Base-by-base conservation (phyloP, 2,888 invertebrate species). In the Zaprionus lineosus region DNA sequence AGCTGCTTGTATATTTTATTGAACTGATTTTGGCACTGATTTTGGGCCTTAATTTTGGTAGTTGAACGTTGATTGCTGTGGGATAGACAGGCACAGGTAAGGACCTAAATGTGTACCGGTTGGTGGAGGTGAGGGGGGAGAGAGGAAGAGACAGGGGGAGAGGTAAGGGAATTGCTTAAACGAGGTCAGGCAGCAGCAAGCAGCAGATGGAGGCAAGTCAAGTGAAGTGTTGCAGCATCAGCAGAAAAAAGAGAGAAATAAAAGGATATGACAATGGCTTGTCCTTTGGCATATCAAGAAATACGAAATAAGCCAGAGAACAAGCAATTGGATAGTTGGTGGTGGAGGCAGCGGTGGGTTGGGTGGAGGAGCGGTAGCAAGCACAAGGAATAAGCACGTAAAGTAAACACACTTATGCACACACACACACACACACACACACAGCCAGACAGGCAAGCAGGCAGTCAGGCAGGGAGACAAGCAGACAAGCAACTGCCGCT, bases 1-100 rank as follows among this genome's bases (percentile, higher is more conserved):
- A 57, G n/a, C 16, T 51, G 50, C 36, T 68, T 74, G 59, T 60
- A 71, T 56, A 74, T 82, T 77, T 67, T 77, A 82, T 78, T 78
- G 75, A 67, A 46, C 48, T 29, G 31, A 36, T 28, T 34, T 51
- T 12, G 47, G 19, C 56, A 48, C 57, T 61, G 60, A 78, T 77
- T 74, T 62, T 62, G 34, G 50, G 56, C 56, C 63, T 65, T 66
- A 65, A 60, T 69, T 81, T 73, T 56, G 50, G 53, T 39, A 65
- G 65, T 37, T 63, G 74, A 37, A 55, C 60, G 55, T 69, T 83
- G 84, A 77, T 83, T 77, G 77, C 81, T 44, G 40, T 56, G 48
- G 28, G 29, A 26, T n/a, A n/a, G n/a, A 57, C 51, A 31, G 55
- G 41, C 36, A 40, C 41, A 47, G 46, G n/a, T n/a, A n/a, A n/a